Evolutionary conservation across 2,797 vertebrate genomes (phyloP).

Genomic region (Astyanax mexicanus): DNA sequence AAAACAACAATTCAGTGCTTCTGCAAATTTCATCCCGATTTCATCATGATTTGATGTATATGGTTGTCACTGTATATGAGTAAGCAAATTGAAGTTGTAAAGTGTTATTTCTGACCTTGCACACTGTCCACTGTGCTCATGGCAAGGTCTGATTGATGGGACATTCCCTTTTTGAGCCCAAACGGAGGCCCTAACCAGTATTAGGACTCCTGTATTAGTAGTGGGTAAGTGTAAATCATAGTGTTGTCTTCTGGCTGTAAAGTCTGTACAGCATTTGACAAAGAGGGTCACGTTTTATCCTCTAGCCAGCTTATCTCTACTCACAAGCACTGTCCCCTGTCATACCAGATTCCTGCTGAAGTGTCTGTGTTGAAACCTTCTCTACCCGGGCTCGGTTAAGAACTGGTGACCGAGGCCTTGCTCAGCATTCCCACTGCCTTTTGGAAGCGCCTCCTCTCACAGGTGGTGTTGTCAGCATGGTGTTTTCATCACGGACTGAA

Average conservation of each 20-base stretch:
- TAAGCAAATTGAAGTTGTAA: too few relatives aligned
- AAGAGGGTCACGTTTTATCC: not conserved
- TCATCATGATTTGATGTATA: too few relatives aligned
- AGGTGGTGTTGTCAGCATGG: constrained; percentile 58
- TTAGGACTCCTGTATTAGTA: too few relatives aligned
- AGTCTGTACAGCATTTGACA: not conserved
- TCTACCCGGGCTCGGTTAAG: not conserved
- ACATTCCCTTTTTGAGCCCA: too few relatives aligned
- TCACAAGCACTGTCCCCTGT: not conserved
- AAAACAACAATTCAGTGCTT: too few relatives aligned
- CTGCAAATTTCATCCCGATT: too few relatives aligned
- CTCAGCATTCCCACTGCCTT: constrained; percentile 41
- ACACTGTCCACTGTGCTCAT: too few relatives aligned
- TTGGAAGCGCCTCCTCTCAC: constrained; percentile 46
- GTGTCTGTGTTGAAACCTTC: not conserved
- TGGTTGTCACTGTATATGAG: too few relatives aligned
- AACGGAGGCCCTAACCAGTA: too few relatives aligned
- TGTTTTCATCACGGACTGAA: constrained; percentile 33
- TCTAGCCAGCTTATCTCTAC: not conserved
- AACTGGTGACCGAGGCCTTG: constrained; percentile 22
- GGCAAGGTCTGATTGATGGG: too few relatives aligned
- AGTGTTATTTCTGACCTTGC: too few relatives aligned
- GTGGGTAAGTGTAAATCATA: not conserved
- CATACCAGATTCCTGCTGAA: not conserved
- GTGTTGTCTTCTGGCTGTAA: not conserved